Conservation (phyloP, 1,140 invertebrate genomes). For the Battus philenor region DNA sequence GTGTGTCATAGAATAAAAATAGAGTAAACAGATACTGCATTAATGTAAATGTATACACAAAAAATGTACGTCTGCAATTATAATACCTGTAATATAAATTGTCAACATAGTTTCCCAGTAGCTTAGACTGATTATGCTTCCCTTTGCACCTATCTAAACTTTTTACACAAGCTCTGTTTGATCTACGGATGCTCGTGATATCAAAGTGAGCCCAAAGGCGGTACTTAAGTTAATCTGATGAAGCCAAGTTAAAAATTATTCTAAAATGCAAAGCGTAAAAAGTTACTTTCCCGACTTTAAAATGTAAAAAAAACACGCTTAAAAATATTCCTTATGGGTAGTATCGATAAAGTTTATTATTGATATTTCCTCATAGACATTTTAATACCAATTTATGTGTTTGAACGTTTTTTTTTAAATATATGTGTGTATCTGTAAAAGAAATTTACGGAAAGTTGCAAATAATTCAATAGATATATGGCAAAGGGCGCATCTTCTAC, state of each 20-base stretch:
- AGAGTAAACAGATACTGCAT: too few relatives aligned
- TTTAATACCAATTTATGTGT: slow-evolving; percentile 4
- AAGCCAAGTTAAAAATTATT: slow-evolving; percentile 24
- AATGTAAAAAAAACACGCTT: slow-evolving; percentile 1
- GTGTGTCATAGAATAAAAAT: too few relatives aligned
- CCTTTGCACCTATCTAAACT: slow-evolving; percentile 9
- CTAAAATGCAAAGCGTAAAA: slow-evolving; percentile 15
- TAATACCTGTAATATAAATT: slow-evolving; percentile 5
- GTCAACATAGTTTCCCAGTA: slow-evolving; percentile 6
- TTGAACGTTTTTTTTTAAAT: slow-evolving; percentile 2
- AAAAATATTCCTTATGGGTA: slow-evolving; percentile 14
- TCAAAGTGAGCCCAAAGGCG: slow-evolving; percentile 38
- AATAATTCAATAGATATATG: slow-evolving; percentile 22
- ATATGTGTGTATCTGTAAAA: neutral
- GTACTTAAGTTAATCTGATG: slow-evolving; percentile 39
- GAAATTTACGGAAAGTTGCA: slow-evolving; percentile 16
- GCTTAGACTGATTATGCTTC: slow-evolving; percentile 11
- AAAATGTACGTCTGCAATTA: neutral
- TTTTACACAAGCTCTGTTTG: slow-evolving; percentile 29
- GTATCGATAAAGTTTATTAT: slow-evolving; percentile 11
- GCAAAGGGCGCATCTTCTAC: slow-evolving; percentile 15
- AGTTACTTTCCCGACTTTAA: slow-evolving; percentile 5
- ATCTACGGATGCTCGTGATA: slow-evolving; percentile 39
- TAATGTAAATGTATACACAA: neutral
- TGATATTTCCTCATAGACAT: neutral